These are phyloP conservation scores for Melanerpes formicivorus DNA, from an alignment of 2,113 vertebrate species.

Conservation along the genomic window DNA sequence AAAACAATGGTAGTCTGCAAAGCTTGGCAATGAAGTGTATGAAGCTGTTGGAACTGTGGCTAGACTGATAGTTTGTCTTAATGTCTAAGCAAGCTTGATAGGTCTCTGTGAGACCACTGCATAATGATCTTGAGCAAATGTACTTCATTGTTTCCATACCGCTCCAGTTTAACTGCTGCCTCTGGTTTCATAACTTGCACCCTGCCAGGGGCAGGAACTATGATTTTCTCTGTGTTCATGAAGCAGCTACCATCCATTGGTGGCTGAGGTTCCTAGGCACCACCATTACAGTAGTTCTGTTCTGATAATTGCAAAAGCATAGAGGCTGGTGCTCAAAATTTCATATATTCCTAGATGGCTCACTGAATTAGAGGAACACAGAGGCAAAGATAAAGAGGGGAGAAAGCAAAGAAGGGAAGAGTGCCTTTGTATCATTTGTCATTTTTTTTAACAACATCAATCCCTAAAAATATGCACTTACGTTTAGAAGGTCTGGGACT, in stretches of 20 bases:
- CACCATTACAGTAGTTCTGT: not conserved
- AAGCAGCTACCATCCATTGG: conserved; percentile 9
- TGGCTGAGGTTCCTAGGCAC: conserved; percentile 2
- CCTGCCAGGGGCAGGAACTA: conserved; percentile 9
- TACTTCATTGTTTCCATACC: conserved; percentile 10
- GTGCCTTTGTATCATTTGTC: not conserved
- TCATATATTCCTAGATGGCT: not conserved
- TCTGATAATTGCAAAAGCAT: not conserved
- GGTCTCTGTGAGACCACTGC: not conserved
- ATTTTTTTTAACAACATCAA: not conserved
- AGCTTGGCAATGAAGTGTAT: not conserved
- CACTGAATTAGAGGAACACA: not conserved
- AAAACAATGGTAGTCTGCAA: not conserved
- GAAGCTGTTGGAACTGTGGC: not conserved
- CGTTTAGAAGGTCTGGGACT: not conserved
- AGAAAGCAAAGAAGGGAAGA: not conserved
- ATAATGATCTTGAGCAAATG: conserved; percentile 19
- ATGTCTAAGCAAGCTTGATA: conserved; percentile 1
- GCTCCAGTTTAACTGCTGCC: not conserved
- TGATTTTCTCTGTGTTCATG: conserved; percentile 29
- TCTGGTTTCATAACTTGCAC: conserved; percentile 30
- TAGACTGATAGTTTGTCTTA: conserved; percentile 21
- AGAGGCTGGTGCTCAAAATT: not conserved
- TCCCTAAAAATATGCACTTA: not conserved
- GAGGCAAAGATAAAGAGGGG: not conserved